Evolutionary conservation across 1,140 invertebrate genomes (phyloP).

Genomic region (Philotrypesis tridentata): DNA sequence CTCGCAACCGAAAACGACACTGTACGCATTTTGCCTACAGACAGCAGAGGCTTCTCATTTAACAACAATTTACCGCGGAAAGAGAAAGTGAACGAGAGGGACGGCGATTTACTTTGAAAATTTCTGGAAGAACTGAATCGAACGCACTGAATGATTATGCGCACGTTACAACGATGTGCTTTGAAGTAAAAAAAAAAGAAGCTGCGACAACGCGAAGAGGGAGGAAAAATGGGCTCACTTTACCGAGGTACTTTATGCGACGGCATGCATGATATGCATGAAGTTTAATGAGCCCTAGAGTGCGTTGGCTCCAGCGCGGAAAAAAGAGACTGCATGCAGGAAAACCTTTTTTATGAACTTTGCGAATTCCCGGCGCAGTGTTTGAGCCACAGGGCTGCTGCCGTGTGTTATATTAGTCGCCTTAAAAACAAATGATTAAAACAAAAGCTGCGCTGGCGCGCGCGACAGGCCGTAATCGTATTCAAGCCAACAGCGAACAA

Average conservation of each 20-base stretch:
- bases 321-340: neutral
- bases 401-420: neutral
- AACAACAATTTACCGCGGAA: neutral
- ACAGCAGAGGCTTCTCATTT: too few relatives aligned
- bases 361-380: neutral
- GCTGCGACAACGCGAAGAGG: neutral
- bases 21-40: too few relatives aligned
- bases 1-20: too few relatives aligned
- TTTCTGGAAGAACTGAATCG: neutral
- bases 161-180: neutral
- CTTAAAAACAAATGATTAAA: neutral
- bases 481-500: neutral
- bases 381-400: neutral
- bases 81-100: neutral
- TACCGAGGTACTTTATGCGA: neutral
- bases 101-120: neutral
- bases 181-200: neutral
- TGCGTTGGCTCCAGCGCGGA: constrained; percentile 1
- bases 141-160: neutral
- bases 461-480: too few relatives aligned
- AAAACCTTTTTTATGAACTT: constrained; percentile 28
- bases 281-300: constrained; percentile 30
- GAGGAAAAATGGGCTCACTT: constrained; percentile 2
- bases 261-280: constrained; percentile 9
- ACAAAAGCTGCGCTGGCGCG: neutral